These are phyloP conservation scores for Perca schrenkii DNA, from an alignment of 2,113 vertebrate species.

Conservation along the genomic window DNA sequence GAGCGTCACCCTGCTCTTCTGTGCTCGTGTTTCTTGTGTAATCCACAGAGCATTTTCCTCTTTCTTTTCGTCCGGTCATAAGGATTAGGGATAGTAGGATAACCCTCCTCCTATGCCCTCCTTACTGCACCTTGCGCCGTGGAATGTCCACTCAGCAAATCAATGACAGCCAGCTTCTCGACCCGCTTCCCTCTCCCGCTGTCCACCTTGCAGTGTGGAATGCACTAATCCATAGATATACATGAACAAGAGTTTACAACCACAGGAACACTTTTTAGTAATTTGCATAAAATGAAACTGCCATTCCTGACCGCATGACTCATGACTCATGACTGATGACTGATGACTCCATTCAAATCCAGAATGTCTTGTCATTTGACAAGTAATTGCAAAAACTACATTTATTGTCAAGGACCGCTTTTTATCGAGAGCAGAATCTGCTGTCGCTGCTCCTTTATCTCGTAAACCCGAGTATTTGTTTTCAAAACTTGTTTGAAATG, in stretches of 20 bases:
- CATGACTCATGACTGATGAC: too few species aligned
- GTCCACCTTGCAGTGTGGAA: conserved; percentile 79
- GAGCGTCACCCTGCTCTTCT: neutral
- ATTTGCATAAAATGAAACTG: conserved; percentile 42
- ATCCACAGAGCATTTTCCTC: conserved; percentile 8
- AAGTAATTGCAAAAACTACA: conserved; percentile 2
- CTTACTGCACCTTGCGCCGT: conserved; percentile 77
- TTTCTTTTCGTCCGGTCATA: conserved; percentile 18
- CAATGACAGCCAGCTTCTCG: conserved; percentile 51
- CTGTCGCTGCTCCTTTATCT: conserved; percentile 18
- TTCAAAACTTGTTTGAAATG: conserved; percentile 45
- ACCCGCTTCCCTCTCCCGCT: conserved; percentile 52
- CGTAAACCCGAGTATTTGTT: conserved; percentile 26
- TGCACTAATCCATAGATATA: conserved; percentile 68
- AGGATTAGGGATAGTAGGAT: conserved; percentile 38
- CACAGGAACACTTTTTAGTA: conserved; percentile 53
- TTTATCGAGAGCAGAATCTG: neutral
- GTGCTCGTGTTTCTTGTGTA: neutral
- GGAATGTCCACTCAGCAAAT: conserved; percentile 76
- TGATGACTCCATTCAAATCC: neutral
- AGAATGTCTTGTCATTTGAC: conserved; percentile 16
- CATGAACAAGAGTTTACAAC: conserved; percentile 46
- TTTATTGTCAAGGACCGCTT: neutral
- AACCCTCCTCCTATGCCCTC: conserved; percentile 28
- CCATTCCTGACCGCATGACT: conserved; percentile 5